These are phyloP conservation scores for Ochotona princeps DNA, from an alignment of 2,113 vertebrate genomes.

Conservation along the genomic window DNA sequence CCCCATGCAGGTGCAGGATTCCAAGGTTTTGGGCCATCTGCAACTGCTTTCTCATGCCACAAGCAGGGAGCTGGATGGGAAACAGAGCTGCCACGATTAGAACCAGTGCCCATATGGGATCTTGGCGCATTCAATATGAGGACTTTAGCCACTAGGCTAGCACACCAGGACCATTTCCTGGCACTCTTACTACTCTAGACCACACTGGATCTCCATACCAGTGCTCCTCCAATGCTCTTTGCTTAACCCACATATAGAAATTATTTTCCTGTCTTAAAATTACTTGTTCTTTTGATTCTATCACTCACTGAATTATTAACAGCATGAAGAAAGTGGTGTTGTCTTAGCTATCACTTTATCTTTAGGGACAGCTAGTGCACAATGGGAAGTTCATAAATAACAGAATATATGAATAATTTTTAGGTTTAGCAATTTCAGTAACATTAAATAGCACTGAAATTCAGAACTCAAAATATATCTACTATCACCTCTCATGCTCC, in stretches of 20 bases:
- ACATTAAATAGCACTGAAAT: conserved; percentile 22
- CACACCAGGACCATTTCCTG: not conserved
- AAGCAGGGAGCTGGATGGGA: too few species aligned
- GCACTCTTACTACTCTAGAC: not conserved
- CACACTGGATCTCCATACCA: not conserved
- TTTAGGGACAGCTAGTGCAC: not conserved
- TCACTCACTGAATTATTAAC: not conserved
- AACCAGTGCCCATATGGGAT: too few species aligned
- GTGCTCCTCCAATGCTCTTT: not conserved
- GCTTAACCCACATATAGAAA: not conserved
- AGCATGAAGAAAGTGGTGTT: not conserved
- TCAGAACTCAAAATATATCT: conserved; percentile 43
- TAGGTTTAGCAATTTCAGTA: not conserved
- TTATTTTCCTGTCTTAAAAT: not conserved
- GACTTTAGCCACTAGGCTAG: too few species aligned
- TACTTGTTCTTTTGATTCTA: not conserved
- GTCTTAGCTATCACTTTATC: conserved; percentile 4
- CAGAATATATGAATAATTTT: conserved; percentile 20
- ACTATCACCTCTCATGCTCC: not conserved
- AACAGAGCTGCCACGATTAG: too few species aligned
- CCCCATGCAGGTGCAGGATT: too few species aligned
- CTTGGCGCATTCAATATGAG: too few species aligned
- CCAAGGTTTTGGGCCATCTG: too few species aligned
- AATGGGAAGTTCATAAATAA: conserved; percentile 36
- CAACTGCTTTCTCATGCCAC: too few species aligned